Base-by-base conservation (phyloP, 2,888 invertebrate genomes). In the Gnatocerus cornutus region DNA sequence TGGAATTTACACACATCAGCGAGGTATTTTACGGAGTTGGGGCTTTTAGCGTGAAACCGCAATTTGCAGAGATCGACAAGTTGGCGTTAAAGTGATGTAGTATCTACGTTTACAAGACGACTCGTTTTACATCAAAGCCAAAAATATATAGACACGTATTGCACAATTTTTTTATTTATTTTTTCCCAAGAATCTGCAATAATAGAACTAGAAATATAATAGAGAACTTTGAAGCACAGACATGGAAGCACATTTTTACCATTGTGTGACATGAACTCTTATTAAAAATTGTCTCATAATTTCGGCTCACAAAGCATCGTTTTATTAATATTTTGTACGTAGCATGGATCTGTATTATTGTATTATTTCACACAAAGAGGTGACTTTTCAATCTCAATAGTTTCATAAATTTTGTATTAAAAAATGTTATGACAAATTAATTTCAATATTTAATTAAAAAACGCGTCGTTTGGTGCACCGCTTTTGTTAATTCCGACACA, bases 11-110 rank as follows among this genome's bases (percentile, higher is more conserved):
- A 53, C 33, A 53, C 37, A 27, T 50, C 9, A 29, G 27, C n/a
- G 50, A 27, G 27, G 46, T 43, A 43, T 43, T 43, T 43, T 33
- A 43, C 3, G 43, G 48, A 16, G 27, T 29, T 27, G 27, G 13
- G 50, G 29, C n/a, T 50, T 50, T 50, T 16, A 29, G 50, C 50
- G 50, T 50, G 29, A n/a, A 50, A 50, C 50, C 50, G 50, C 50
- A 50, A 50, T 50, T 50, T 50, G 29, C 50, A 29, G 29, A 50
- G 29, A 50, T 50, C 50, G 50, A 50, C 50, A 50, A 27, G 29
- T 27, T 50, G 30, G 10, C 30, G 10, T 10, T 50, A 46, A 33
- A 33, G 33, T 33, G 33, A 33, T 33, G 33, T 33, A 33, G 9
- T 33, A 33, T 33, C 33, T 33, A 33, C 33, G 33, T 33, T 33